Base-by-base conservation (phyloP, 2,888 invertebrate genomes). In the Ametastegia equiseti region DNA sequence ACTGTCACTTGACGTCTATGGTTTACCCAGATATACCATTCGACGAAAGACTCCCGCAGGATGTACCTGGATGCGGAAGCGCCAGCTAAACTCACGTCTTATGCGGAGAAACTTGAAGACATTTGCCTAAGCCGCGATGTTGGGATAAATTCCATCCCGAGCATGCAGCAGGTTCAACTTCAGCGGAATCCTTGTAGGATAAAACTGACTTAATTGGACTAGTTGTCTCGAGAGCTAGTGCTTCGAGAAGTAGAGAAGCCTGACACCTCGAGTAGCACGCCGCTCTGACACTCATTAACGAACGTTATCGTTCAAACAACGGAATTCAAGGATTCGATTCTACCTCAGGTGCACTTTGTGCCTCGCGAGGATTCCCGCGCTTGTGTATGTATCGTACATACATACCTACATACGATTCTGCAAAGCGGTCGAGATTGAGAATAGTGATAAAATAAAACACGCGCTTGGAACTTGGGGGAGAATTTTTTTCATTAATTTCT, bases 181-280 rank as follows among this genome's bases (percentile, higher is more conserved):
- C 27, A 5, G 54, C 19, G 19, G 75, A 36, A 75, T 23, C 23
- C 33, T 54, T 71, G 13, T 1, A 19, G 42, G 9, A 78, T 57
- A 78, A 60, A 78, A 78, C 63, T 78, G 60, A 78, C 60, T 78
- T 78, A 63, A 78, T 78, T 78, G 78, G 78, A 78, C 78, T 45
- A 60, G 78, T 78, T 63, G 78, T 78, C 60, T 63, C 27, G 60
- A 3, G 42, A 60, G 78, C n/a, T 39, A 23, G 42, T 30, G 78
- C 54, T 30, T 11, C 36, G 11, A 75, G 36, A 30, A 54, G 30
- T 13, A 60, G 30, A 42, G n/a, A 42, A 6, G 5, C 67, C 33
- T 75, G 75, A 75, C 75, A 39, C 75, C 75, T 75, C 54, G 75
- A 54, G 50, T 36, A 57, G n/a, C 9, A 15, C 36, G 42, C 78